These are phyloP conservation scores for Aptenodytes patagonicus DNA, from an alignment of 2,113 vertebrate species.

Conservation along the genomic window DNA sequence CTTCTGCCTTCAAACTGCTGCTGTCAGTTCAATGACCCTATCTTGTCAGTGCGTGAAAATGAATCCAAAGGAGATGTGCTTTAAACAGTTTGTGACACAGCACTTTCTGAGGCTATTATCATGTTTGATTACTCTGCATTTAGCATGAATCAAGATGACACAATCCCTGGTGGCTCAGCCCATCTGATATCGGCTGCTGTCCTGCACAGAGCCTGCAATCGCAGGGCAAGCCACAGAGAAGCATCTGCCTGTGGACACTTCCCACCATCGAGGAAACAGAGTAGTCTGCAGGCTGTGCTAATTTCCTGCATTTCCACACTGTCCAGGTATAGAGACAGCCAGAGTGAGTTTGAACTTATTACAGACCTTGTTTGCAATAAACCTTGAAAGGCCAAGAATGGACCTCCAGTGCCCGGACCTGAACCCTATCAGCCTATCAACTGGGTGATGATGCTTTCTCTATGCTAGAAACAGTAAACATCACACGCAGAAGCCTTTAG, in stretches of 20 bases:
- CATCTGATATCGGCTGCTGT: not conserved
- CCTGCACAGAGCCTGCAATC: not conserved
- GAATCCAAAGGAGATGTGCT: not conserved
- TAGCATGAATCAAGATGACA: not conserved
- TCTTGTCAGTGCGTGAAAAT: not conserved
- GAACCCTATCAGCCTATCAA: not conserved
- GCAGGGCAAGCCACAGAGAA: not conserved
- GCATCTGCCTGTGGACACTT: not conserved
- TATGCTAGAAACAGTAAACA: rapidly evolving
- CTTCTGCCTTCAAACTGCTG: not conserved
- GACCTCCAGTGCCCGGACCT: not conserved
- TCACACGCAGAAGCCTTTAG: not conserved
- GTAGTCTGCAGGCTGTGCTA: not conserved
- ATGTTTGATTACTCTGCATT: not conserved
- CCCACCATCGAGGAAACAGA: not conserved
- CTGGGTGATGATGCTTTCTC: not conserved
- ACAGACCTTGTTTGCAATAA: not conserved
- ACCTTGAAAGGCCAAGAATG: not conserved
- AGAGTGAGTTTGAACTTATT: not conserved
- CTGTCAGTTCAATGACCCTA: not conserved
- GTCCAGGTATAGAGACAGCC: not conserved
- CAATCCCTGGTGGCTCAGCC: not conserved
- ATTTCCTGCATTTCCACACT: not conserved
- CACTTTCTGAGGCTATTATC: not conserved
- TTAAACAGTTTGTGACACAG: not conserved